phyloP scores from a whole-genome alignment of 1,140 invertebrate genomes.

The Bombus balteatus region DNA sequence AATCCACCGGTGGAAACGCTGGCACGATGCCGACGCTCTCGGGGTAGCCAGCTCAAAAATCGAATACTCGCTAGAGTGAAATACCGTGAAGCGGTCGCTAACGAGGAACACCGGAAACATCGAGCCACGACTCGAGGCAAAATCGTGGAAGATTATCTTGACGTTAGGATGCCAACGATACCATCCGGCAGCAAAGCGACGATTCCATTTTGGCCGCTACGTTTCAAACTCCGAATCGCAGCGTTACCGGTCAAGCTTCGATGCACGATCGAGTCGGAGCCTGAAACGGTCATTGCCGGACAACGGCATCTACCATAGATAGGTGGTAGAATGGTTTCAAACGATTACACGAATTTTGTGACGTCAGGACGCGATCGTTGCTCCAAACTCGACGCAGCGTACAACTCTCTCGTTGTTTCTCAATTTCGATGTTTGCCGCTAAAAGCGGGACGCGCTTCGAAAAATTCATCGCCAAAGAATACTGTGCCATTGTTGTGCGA shows the following conservation, averaged over 20 bases:
- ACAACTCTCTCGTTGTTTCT: constrained; percentile 22
- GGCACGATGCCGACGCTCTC: constrained; percentile 29
- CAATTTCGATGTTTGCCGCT: constrained; percentile 34
- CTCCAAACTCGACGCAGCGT: no score
- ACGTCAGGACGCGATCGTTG: neutral
- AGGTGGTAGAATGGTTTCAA: neutral
- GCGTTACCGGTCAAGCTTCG: neutral
- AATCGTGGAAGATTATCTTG: neutral
- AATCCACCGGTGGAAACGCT: constrained; percentile 21
- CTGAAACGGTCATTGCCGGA: no score
- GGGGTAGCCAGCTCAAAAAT: constrained; percentile 8
- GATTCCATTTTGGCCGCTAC: neutral
- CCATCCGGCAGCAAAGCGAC: neutral
- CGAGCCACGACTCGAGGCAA: neutral
- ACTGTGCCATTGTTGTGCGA: constrained; percentile 14
- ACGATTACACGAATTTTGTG: neutral
- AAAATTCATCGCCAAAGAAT: constrained; percentile 36
- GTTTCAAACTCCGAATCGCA: neutral
- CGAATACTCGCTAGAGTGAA: neutral
- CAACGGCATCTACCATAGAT: no score
- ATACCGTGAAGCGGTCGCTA: constrained; percentile 33
- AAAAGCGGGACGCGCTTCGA: constrained; percentile 21
- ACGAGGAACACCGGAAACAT: constrained; percentile 16
- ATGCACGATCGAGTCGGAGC: neutral
- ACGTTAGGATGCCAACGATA: neutral